Evolutionary conservation across 1,140 invertebrate genomes (phyloP).

Genomic region (Cotesia typhae): DNA sequence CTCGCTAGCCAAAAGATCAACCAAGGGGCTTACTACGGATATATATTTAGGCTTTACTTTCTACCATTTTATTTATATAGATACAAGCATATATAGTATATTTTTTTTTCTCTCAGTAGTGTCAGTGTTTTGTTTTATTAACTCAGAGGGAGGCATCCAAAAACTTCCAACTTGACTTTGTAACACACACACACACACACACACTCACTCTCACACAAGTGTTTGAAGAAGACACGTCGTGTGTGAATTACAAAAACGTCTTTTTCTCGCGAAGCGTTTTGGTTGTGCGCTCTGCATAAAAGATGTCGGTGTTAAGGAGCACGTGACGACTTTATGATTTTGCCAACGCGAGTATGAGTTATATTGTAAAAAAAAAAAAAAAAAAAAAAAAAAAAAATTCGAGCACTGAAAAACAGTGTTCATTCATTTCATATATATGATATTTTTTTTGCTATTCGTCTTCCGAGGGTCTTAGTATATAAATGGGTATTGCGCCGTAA

Average conservation of each 20-base stretch:
- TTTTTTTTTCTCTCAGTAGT: background rate
- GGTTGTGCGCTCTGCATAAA: slow-evolving; percentile 13
- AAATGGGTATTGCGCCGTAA: background rate
- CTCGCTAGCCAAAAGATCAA: too few relatives aligned
- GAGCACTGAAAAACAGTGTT: background rate
- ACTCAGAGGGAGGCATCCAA: slow-evolving; percentile 44
- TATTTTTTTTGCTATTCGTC: background rate
- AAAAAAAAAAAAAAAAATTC: background rate
- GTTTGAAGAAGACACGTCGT: slow-evolving; percentile 15
- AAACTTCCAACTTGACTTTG: slow-evolving; percentile 30
- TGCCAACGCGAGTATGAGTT: background rate
- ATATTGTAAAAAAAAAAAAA: background rate
- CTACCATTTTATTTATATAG: background rate
- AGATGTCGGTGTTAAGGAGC: slow-evolving; percentile 20
- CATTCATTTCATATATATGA: too few relatives aligned
- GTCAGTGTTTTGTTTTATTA: slow-evolving; percentile 42
- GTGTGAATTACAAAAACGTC: slow-evolving; percentile 46
- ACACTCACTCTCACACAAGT: too few relatives aligned
- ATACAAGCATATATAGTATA: background rate
- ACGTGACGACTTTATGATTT: slow-evolving; percentile 23
- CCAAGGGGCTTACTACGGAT: slow-evolving; percentile 1
- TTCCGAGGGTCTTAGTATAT: slow-evolving; percentile 3
- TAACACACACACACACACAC: background rate
- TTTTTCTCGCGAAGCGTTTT: slow-evolving; percentile 32
- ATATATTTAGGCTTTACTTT: slow-evolving; percentile 19